A percentile compares a stretch with the other conserved stretches of the same genome.
phyloP scores from a whole-genome alignment of 2,113 vertebrate species.

The Falco punctatus region DNA sequence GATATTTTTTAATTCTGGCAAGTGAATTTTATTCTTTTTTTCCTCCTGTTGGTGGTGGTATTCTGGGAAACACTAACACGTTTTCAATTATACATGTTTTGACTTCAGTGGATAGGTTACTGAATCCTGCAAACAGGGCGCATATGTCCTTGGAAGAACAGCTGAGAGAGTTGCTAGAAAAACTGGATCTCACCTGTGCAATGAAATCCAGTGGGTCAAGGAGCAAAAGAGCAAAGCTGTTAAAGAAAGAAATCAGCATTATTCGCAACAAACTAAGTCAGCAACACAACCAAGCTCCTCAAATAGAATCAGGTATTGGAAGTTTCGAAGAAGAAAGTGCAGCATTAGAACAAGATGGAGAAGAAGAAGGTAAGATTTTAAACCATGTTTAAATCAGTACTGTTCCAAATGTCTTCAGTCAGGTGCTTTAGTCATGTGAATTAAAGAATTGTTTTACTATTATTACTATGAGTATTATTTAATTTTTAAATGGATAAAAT shows the following conservation, averaged over 20 bases:
- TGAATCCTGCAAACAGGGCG: constrained; percentile 84
- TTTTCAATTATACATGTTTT: constrained; percentile 40
- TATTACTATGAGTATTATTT: neutral
- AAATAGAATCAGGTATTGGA: constrained; percentile 68
- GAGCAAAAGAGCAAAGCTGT: constrained; percentile 91
- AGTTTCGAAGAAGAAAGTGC: constrained; percentile 77
- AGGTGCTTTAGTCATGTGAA: neutral
- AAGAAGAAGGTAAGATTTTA: constrained; percentile 81
- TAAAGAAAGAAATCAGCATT: constrained; percentile 91
- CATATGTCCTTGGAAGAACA: constrained; percentile 89
- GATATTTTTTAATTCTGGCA: neutral
- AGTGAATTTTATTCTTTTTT: neutral
- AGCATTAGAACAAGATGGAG: constrained; percentile 66
- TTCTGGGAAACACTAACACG: neutral
- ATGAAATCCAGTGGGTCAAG: constrained; percentile 97
- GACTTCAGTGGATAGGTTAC: constrained; percentile 88
- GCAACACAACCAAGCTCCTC: constrained; percentile 76
- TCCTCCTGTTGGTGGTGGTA: neutral
- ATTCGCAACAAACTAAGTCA: constrained; percentile 88
- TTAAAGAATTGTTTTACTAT: neutral
- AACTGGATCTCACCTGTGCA: constrained; percentile 90
- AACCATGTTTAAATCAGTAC: neutral
- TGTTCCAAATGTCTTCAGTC: neutral
- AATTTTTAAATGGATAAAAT: neutral
- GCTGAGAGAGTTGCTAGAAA: constrained; percentile 91